Base-by-base conservation (phyloP, 2,888 invertebrate species). In the Philereme transversata region DNA sequence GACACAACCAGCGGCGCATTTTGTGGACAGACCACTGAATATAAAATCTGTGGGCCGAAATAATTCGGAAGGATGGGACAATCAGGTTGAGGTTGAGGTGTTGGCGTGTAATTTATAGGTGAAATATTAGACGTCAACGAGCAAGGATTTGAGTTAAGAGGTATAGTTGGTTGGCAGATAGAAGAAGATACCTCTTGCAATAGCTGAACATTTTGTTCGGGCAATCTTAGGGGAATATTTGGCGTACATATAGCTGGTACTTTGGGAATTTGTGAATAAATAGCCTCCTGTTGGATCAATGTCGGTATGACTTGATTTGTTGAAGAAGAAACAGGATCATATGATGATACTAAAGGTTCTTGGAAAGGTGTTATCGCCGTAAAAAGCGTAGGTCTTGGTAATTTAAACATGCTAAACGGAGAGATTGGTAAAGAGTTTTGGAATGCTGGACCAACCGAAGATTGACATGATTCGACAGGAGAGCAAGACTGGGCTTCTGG, bases 331-430 rank as follows among this genome's bases (percentile, higher is more conserved):
- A 8, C 33, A 38, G 50, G n/a, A 33, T 50, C 58, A 55, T 43
- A 56, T 43, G 53, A 10, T 41, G 10, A 7, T 40, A 49, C 11
- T 38, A 47, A 48, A 10, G 56, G n/a, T 10, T 38, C 44, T 53
- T 54, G 61, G 7, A 41, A 8, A 38, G 53, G 35, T 5, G 9
- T 5, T 4, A 44, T 41, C 34, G 45, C 40, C 35, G 48, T 45
- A 53, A 59, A 59, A 8, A 55, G 35, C 22, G 46, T 43, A 38
- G 59, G 49, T 50, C 56, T 59, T 44, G 56, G 56, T 47, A 60
- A 44, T 47, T 33, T 49, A 50, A 56, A 57, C 48, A 52, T 47
- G 22, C 51, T 52, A 5, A 47, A 40, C 8, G 47, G n/a, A n/a
- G 51, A 50, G 11, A 40, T n/a, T 45, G 52, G 56, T 9, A 56